Percentiles rank a stretch among this genome's conserved stretches.
Conservation (phyloP, 2,888 invertebrate species). For the Heliconius ismenius region DNA sequence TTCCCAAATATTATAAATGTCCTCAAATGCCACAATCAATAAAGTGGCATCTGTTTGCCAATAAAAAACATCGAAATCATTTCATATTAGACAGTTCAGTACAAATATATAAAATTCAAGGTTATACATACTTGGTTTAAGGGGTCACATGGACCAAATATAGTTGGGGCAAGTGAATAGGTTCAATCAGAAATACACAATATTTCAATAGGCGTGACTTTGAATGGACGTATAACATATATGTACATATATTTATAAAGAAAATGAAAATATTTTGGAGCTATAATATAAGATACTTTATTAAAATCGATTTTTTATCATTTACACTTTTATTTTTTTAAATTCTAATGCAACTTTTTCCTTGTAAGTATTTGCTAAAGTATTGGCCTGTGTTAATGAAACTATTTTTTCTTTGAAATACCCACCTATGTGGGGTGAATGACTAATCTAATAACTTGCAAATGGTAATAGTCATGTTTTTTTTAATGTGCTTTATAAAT, state of each 20-base stretch:
- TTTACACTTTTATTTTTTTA: background rate
- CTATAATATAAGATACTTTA: too few species aligned
- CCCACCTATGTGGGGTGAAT: background rate
- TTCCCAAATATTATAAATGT: background rate
- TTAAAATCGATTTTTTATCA: background rate
- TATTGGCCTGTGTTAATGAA: background rate
- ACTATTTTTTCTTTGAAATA: constrained; percentile 9
- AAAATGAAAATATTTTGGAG: background rate
- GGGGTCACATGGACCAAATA: constrained; percentile 15
- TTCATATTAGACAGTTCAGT: background rate
- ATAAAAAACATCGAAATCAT: background rate
- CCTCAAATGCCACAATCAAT: background rate
- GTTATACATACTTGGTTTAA: constrained; percentile 1
- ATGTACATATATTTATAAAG: background rate
- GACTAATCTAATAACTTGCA: background rate
- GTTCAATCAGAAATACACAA: background rate
- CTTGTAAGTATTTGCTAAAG: constrained; percentile 5
- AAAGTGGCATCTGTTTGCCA: background rate
- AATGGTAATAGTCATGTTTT: background rate
- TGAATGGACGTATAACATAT: background rate
- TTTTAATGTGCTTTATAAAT: background rate
- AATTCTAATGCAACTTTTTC: background rate
- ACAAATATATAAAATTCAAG: background rate
- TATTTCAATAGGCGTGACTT: background rate
- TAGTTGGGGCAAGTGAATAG: constrained; percentile 9